phyloP scores from a whole-genome alignment of 2,888 invertebrate genomes.

The Drosophila mulleri region DNA sequence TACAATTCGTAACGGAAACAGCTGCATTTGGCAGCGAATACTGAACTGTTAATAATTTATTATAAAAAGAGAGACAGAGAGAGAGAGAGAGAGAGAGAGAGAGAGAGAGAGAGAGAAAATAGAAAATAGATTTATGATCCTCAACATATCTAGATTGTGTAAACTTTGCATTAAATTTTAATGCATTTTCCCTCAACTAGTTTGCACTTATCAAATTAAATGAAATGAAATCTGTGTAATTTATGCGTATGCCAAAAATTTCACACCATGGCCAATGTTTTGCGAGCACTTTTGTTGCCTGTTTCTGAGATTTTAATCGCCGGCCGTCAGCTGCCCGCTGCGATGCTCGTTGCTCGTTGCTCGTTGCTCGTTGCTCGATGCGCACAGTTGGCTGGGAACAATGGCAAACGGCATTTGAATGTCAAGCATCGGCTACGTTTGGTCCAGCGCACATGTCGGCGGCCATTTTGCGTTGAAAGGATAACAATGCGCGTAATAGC shows the following conservation, averaged over 20 bases:
- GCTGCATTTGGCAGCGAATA: slow-evolving; percentile 50
- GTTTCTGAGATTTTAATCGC: slow-evolving; percentile 71
- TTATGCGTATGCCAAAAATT: slow-evolving; percentile 60
- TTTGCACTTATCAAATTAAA: slow-evolving; percentile 56
- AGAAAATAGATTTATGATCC: slow-evolving; percentile 3
- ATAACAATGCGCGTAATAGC: slow-evolving; percentile 71
- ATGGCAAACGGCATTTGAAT: slow-evolving; percentile 73
- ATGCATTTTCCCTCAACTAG: slow-evolving; percentile 8
- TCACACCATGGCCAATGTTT: slow-evolving; percentile 57
- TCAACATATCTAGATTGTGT: neutral
- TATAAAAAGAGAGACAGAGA: neutral
- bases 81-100: neutral
- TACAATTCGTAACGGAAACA: slow-evolving; percentile 63
- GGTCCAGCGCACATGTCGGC: slow-evolving; percentile 51
- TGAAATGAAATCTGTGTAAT: slow-evolving; percentile 40
- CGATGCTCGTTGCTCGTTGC: slow-evolving; percentile 53
- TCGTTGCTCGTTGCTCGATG: slow-evolving; percentile 19
- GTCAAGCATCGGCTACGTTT: slow-evolving; percentile 43
- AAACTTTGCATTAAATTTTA: slow-evolving; percentile 9
- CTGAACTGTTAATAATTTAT: neutral
- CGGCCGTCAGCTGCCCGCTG: slow-evolving; percentile 66
- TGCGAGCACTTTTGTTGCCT: slow-evolving; percentile 46
- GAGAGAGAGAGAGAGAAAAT: neutral
- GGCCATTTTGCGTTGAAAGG: slow-evolving; percentile 77
- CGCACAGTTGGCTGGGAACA: slow-evolving; percentile 75